phyloP scores from a whole-genome alignment of 1,140 invertebrate genomes.

The Brachionus plicatilis region DNA sequence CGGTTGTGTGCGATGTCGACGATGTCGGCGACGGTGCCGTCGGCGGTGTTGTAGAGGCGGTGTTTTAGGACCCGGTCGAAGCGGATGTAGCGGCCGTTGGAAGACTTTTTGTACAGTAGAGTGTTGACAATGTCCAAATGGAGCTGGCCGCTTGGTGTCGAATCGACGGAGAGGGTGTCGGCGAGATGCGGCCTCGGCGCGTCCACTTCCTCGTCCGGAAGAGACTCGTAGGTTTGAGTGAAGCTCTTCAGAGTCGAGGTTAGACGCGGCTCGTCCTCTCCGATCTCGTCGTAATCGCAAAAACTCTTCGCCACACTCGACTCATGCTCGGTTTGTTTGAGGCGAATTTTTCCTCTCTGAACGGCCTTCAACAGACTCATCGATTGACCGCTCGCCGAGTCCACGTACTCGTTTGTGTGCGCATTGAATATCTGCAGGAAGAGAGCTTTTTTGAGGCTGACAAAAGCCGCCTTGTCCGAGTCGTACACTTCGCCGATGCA shows the following conservation, averaged over 20 bases:
- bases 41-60: background rate
- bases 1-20: background rate
- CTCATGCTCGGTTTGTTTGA: background rate
- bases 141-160: background rate
- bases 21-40: background rate
- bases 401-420: background rate
- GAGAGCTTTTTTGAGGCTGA: constrained; percentile 20
- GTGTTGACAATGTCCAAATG: background rate
- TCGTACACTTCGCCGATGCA: constrained; percentile 4
- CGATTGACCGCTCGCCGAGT: background rate
- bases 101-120: constrained; percentile 28
- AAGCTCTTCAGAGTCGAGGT: background rate
- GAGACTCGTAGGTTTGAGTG: background rate
- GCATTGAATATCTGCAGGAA: background rate
- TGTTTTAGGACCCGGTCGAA: background rate
- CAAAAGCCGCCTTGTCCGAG: background rate
- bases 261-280: background rate
- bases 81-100: background rate
- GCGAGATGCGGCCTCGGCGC: background rate
- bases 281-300: background rate
- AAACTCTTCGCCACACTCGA: background rate
- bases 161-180: background rate
- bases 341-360: background rate
- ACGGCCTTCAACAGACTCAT: background rate
- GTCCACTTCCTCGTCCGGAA: background rate